phyloP scores from a whole-genome alignment of 2,113 vertebrate genomes.

The Arothron firmamentum region DNA sequence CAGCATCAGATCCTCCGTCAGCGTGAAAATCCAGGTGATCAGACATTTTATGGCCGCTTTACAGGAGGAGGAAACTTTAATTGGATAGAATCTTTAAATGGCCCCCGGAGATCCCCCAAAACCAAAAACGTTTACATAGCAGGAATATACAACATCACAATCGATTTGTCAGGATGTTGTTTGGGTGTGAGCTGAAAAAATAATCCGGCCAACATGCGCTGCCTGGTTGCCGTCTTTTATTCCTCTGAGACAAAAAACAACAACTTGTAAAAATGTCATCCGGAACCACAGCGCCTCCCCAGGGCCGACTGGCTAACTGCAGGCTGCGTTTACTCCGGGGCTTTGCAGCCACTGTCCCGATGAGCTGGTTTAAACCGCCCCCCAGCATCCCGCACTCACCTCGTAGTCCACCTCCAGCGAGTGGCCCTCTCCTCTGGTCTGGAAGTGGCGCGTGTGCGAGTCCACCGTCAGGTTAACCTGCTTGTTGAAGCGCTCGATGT shows the following conservation, averaged over 20 bases:
- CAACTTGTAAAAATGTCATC: slow-evolving; percentile 1
- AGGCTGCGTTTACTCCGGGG: slow-evolving; percentile 4
- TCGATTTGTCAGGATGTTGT: background rate
- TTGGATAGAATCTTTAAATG: background rate
- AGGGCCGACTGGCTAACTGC: background rate
- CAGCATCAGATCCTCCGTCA: no score
- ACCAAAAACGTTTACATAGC: background rate
- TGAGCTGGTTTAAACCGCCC: slow-evolving; percentile 17
- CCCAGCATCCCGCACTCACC: slow-evolving; percentile 72
- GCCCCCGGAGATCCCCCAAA: background rate
- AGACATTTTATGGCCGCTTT: background rate
- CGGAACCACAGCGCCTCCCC: slow-evolving; percentile 5
- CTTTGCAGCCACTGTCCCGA: slow-evolving; percentile 1
- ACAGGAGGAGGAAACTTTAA: background rate
- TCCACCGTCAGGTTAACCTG: slow-evolving; percentile 96
- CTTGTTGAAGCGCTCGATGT: slow-evolving; percentile 92
- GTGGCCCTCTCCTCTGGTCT: slow-evolving; percentile 85
- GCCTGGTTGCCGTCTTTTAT: background rate
- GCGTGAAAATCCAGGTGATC: background rate
- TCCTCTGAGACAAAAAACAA: slow-evolving; percentile 13
- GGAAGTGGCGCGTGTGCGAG: slow-evolving; percentile 86
- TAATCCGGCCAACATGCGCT: background rate
- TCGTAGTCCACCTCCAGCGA: slow-evolving; percentile 96
- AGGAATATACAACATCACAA: background rate
- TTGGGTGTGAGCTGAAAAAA: background rate